Percentiles rank a stretch among this genome's conserved stretches.
phyloP scores from a whole-genome alignment of 1,140 invertebrate genomes.

The Venturia canescens region DNA sequence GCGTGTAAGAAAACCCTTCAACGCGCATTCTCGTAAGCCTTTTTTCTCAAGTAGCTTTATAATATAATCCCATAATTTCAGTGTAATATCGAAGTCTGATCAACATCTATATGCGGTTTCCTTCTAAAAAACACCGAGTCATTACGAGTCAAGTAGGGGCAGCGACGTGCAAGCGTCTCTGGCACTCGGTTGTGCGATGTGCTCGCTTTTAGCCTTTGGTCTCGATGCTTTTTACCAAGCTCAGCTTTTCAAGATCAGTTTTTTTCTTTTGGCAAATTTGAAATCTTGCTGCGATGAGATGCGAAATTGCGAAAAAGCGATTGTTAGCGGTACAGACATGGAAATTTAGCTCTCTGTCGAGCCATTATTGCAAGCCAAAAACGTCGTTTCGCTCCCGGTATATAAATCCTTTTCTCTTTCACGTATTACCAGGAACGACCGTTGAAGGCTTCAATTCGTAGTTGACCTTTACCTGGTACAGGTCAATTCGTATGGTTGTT shows the following conservation, averaged over 20 bases:
- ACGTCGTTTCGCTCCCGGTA: background rate
- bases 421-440: conserved; percentile 2
- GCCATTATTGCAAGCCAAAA: background rate
- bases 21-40: background rate
- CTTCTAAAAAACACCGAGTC: conserved; percentile 29
- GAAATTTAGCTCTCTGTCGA: background rate
- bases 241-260: background rate
- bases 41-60: conserved; percentile 39
- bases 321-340: background rate
- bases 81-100: conserved; percentile 33
- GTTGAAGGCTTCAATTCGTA: conserved; percentile 17
- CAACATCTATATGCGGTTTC: background rate
- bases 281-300: conserved; percentile 4
- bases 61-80: conserved; percentile 26
- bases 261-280: background rate
- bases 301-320: background rate
- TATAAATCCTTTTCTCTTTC: conserved; percentile 24
- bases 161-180: conserved; percentile 23
- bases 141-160: conserved; percentile 36
- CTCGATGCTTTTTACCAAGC: background rate
- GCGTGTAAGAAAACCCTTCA: conserved; percentile 19
- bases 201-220: conserved; percentile 26
- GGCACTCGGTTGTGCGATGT: conserved; percentile 4
- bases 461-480: conserved; percentile 38
- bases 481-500: conserved; percentile 32